Evolutionary conservation across 2,888 invertebrate species (phyloP).

Genomic region (Clivina fossor): DNA sequence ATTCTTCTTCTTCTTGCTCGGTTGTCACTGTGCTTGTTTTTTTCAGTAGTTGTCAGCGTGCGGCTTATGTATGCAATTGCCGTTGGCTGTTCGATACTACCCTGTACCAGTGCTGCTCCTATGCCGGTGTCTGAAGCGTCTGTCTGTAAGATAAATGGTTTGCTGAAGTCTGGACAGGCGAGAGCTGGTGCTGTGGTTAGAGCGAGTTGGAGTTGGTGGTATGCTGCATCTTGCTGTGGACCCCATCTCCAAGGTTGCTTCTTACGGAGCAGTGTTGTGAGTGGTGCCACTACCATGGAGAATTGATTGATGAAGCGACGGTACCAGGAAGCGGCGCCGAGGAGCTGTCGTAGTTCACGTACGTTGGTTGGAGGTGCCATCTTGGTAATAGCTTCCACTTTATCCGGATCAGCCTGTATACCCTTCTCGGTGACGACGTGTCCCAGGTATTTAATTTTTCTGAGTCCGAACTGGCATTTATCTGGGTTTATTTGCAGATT

Average conservation of each 20-base stretch:
- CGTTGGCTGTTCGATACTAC: neutral
- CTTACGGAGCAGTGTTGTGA: neutral
- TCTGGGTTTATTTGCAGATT: constrained; percentile 35
- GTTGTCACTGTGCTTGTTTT: too few species aligned
- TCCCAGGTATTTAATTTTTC: constrained; percentile 36
- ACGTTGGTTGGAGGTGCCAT: constrained; percentile 25
- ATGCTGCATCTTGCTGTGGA: neutral
- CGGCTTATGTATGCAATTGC: constrained; percentile 2
- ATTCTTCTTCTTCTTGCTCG: too few species aligned
- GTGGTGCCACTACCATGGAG: neutral
- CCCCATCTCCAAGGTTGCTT: constrained; percentile 18
- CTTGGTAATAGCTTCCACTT: constrained; percentile 32
- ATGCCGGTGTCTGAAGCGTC: neutral
- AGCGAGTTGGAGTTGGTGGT: too few species aligned
- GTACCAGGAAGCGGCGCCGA: too few species aligned
- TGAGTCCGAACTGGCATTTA: constrained; percentile 39
- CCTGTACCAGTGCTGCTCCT: constrained; percentile 11
- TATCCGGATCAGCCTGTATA: constrained; percentile 20
- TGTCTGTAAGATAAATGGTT: constrained; percentile 16
- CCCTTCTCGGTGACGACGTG: constrained; percentile 31
- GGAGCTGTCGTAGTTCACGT: too few species aligned
- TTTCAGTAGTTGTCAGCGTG: neutral
- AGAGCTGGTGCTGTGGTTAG: constrained; percentile 11
- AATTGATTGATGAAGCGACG: too few species aligned
- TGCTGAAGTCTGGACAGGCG: neutral